A percentile compares a stretch with the other conserved stretches of the same genome.
Conservation (phyloP, 2,888 invertebrate species). For the Tetragonula carbonaria region DNA sequence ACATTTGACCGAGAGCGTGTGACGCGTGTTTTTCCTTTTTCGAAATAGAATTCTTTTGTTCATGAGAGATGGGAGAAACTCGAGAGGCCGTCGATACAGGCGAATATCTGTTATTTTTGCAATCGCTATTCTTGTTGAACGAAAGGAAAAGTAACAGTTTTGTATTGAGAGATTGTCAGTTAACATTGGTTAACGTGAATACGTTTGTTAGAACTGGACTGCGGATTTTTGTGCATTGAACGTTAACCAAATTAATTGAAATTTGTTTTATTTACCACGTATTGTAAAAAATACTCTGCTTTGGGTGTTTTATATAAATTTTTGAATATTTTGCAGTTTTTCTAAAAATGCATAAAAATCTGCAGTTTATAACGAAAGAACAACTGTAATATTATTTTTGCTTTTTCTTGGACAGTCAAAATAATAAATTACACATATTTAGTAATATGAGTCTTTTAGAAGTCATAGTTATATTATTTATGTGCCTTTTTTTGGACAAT, state of each 20-base stretch:
- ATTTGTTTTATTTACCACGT: too few relatives aligned
- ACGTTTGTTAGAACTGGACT: neutral
- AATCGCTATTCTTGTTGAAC: neutral
- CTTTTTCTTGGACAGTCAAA: too few relatives aligned
- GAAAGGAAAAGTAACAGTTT: neutral
- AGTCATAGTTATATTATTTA: neutral
- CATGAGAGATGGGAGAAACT: neutral
- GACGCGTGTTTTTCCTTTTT: neutral
- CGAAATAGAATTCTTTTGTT: neutral
- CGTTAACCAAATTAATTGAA: too few relatives aligned
- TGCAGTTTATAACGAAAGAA: too few relatives aligned
- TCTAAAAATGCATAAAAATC: too few relatives aligned
- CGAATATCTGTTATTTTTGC: neutral
- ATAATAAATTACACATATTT: too few relatives aligned
- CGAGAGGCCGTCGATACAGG: neutral
- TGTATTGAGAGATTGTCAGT: neutral
- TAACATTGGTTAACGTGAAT: neutral
- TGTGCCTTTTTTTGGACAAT: neutral
- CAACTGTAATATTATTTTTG: too few relatives aligned
- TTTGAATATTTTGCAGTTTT: too few relatives aligned
- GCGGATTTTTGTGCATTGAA: too few relatives aligned
- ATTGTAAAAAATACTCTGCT: too few relatives aligned
- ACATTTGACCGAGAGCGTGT: neutral
- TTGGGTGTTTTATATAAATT: too few relatives aligned
- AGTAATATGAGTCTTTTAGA: too few relatives aligned